phyloP scores from a whole-genome alignment of 2,888 invertebrate genomes.

The Leptopilina syphax region DNA sequence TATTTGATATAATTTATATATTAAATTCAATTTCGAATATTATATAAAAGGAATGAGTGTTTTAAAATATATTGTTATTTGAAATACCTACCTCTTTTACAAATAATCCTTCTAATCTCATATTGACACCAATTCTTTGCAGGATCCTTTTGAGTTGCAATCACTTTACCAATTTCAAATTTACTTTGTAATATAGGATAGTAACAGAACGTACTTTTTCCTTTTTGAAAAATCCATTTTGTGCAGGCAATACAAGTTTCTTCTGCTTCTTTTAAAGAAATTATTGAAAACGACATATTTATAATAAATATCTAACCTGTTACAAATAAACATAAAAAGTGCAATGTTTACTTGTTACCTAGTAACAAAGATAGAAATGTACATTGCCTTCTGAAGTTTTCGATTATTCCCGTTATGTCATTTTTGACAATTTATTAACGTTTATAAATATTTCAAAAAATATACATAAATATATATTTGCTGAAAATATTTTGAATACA shows the following conservation, averaged over 20 bases:
- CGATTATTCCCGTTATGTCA: too few relatives aligned
- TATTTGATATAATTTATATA: too few relatives aligned
- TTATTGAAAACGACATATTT: not conserved
- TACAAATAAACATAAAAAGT: not conserved
- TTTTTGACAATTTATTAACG: too few relatives aligned
- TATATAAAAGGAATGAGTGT: too few relatives aligned
- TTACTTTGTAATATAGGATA: not conserved
- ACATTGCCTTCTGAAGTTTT: too few relatives aligned
- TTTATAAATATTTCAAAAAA: too few relatives aligned
- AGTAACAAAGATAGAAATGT: not conserved
- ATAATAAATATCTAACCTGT: not conserved
- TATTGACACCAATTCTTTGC: not conserved
- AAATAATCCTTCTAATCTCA: not conserved
- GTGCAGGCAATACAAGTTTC: not conserved
- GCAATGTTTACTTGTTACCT: not conserved
- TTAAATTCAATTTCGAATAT: too few relatives aligned
- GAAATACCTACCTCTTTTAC: not conserved
- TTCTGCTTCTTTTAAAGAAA: not conserved
- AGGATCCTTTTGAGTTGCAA: not conserved
- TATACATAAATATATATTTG: too few relatives aligned
- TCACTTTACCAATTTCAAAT: not conserved
- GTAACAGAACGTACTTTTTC: not conserved
- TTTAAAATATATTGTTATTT: not conserved
- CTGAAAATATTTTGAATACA: too few relatives aligned
- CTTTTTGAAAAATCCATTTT: slow-evolving; percentile 6